Evolutionary conservation across 1,140 invertebrate species (phyloP).

Genomic region (Anadara kagoshimensis): DNA sequence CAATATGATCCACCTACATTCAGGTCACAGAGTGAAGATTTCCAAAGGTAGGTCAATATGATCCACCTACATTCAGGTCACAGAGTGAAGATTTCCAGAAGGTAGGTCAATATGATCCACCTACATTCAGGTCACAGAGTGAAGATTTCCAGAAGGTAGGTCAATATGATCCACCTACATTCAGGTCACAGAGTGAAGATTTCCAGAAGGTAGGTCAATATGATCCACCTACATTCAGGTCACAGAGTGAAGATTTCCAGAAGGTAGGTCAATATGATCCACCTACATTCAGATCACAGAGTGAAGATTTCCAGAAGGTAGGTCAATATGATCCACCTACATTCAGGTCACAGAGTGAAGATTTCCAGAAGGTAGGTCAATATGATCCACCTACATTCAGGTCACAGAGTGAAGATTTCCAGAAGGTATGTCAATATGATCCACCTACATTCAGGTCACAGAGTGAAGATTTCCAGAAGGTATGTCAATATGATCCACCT

Average conservation of each 20-base stretch:
- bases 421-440: slow-evolving; percentile 62
- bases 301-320: slow-evolving; percentile 57
- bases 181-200: slow-evolving; percentile 56
- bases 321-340: slow-evolving; percentile 61
- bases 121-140: slow-evolving; percentile 58
- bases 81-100: slow-evolving; percentile 58
- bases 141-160: slow-evolving; percentile 58
- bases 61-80: slow-evolving; percentile 57
- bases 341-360: slow-evolving; percentile 55
- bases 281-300: slow-evolving; percentile 58
- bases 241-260: slow-evolving; percentile 57
- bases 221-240: slow-evolving; percentile 60
- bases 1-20: slow-evolving; percentile 64
- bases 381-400: slow-evolving; percentile 62
- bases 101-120: slow-evolving; percentile 62
- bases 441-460: slow-evolving; percentile 58
- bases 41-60: slow-evolving; percentile 58
- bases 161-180: slow-evolving; percentile 61
- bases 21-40: slow-evolving; percentile 53
- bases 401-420: slow-evolving; percentile 54
- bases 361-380: slow-evolving; percentile 59
- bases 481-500: slow-evolving; percentile 60
- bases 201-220: slow-evolving; percentile 60
- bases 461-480: slow-evolving; percentile 58
- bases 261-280: slow-evolving; percentile 63